Percentiles rank a stretch among this genome's conserved stretches.
Conservation (phyloP, 2,113 vertebrate species). For the Microcebus griseorufus region DNA sequence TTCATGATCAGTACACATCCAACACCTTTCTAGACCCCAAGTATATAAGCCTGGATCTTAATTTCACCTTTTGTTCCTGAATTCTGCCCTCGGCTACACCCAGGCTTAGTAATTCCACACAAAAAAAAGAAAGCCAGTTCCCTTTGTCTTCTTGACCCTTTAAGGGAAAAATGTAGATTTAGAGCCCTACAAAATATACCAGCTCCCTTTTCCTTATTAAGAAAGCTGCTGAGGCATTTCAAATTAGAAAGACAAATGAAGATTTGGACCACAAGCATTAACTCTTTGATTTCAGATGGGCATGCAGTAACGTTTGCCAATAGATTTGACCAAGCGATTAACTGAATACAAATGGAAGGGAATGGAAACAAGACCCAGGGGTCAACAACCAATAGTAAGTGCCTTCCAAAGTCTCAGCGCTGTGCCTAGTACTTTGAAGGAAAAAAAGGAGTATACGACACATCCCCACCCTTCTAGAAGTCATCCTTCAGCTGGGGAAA, state of each 20-base stretch:
- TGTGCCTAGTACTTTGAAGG: background rate
- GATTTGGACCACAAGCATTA: background rate
- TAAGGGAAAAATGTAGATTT: background rate
- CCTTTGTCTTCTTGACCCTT: background rate
- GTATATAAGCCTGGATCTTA: background rate
- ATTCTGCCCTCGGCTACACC: background rate
- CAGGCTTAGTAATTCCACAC: background rate
- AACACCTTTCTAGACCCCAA: background rate
- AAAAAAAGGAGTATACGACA: background rate
- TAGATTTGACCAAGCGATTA: background rate
- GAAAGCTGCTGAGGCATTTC: background rate
- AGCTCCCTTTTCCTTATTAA: background rate
- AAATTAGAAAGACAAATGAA: background rate
- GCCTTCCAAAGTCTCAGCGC: background rate
- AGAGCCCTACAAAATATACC: background rate
- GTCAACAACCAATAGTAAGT: background rate
- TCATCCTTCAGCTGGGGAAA: background rate
- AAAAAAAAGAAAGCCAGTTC: background rate
- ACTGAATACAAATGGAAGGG: background rate
- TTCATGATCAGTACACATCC: background rate
- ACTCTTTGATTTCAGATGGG: background rate
- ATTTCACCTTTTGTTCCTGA: background rate
- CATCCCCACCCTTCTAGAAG: background rate
- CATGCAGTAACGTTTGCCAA: background rate
- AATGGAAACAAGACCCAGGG: background rate